Conservation (phyloP, 2,888 invertebrate genomes). For the Piscicola geometra region DNA sequence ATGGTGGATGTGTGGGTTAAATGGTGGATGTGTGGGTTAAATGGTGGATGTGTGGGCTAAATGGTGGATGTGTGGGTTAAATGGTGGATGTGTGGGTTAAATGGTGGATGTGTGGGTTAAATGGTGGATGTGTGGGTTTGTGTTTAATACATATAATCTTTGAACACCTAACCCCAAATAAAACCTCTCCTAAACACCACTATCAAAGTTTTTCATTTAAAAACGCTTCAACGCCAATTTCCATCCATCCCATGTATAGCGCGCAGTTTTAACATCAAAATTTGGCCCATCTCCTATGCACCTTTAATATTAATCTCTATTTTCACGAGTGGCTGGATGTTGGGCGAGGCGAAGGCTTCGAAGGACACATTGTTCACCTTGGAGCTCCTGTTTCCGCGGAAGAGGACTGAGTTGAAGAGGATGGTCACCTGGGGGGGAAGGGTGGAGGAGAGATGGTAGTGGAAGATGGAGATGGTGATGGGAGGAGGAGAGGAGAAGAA, state of each 20-base stretch:
- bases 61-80: neutral
- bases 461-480: neutral
- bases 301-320: conserved; percentile 62
- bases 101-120: too few relatives aligned
- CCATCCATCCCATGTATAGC: too few relatives aligned
- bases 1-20: too few relatives aligned
- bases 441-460: neutral
- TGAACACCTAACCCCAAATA: too few relatives aligned
- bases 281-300: too few relatives aligned
- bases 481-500: neutral
- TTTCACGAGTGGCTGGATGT: conserved; percentile 74
- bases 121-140: too few relatives aligned
- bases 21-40: neutral
- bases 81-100: neutral
- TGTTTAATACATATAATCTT: too few relatives aligned
- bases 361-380: conserved; percentile 63
- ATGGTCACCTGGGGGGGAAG: conserved; percentile 61
- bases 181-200: too few relatives aligned
- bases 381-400: conserved; percentile 80
- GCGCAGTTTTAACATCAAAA: too few relatives aligned
- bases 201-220: too few relatives aligned
- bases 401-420: conserved; percentile 79
- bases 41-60: neutral
- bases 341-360: conserved; percentile 80
- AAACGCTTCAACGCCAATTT: too few relatives aligned